Evolutionary conservation across 53 echinoderm and acorn worm species (phyloP).

Genomic region (Mesocentrotus franciscanus): DNA sequence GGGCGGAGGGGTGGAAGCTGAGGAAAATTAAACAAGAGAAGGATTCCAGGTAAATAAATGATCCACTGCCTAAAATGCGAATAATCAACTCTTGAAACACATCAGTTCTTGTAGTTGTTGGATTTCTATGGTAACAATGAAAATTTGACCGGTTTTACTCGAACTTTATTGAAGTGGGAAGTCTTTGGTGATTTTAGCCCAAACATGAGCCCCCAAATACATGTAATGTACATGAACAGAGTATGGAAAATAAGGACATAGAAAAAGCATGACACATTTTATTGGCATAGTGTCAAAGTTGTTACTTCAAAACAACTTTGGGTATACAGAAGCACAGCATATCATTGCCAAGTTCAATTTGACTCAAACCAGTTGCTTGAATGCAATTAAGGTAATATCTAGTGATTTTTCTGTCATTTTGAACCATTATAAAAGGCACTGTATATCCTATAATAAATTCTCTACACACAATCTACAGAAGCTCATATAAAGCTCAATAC

Average conservation of each 20-base stretch:
- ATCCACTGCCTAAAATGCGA: not conserved
- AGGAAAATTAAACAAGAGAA: not conserved
- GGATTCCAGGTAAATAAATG: not conserved
- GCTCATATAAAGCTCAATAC: too few species aligned
- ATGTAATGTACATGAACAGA: too few species aligned
- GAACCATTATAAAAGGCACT: not conserved
- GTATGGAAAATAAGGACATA: not conserved
- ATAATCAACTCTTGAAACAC: too few species aligned
- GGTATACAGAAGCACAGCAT: not conserved
- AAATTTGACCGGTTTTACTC: too few species aligned
- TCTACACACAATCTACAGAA: not conserved
- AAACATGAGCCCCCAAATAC: too few species aligned
- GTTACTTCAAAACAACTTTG: not conserved
- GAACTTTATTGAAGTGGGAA: too few species aligned
- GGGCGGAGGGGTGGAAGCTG: constrained; percentile 58
- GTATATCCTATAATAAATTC: not conserved
- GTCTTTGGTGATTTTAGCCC: too few species aligned
- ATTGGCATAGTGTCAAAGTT: not conserved
- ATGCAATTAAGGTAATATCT: not conserved
- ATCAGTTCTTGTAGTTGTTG: too few species aligned
- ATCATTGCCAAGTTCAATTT: not conserved
- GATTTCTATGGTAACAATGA: too few species aligned
- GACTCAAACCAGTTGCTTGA: not conserved
- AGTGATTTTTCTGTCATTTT: not conserved
- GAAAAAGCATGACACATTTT: not conserved